Conservation (phyloP, 2,888 invertebrate genomes). For the Stegophylla sp. region DNA sequence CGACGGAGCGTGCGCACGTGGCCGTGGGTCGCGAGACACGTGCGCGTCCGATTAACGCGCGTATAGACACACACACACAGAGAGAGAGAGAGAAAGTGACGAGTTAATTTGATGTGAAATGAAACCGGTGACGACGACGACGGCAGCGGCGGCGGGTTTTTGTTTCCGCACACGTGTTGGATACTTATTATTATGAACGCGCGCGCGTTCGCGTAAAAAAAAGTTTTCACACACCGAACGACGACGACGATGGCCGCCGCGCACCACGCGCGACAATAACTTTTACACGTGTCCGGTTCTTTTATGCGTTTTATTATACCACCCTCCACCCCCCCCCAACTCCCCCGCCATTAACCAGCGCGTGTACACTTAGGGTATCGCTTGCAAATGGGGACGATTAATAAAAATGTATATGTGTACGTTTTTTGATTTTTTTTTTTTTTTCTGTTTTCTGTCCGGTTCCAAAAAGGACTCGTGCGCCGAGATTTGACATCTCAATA, state of each 20-base stretch:
- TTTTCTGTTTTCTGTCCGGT: background rate
- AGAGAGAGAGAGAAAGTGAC: too few species aligned
- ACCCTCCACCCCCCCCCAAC: too few species aligned
- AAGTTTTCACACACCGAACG: conserved; percentile 59
- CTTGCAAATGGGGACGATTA: conserved; percentile 51
- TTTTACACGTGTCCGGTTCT: conserved; percentile 58
- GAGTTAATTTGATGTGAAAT: conserved; percentile 58
- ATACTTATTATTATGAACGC: too few species aligned
- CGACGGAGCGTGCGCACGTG: conserved; percentile 20
- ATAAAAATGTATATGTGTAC: background rate
- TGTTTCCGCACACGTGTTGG: background rate
- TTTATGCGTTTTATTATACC: conserved; percentile 41
- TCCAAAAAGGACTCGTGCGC: conserved; percentile 7
- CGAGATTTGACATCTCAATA: conserved; percentile 51
- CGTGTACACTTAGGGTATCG: conserved; percentile 39
- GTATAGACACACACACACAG: background rate
- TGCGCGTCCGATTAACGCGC: too few species aligned
- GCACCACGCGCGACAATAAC: conserved; percentile 44
- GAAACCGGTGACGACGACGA: conserved; percentile 11
- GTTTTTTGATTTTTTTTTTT: conserved; percentile 4
- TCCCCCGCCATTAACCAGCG: too few species aligned
- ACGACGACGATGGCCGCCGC: conserved; percentile 29
- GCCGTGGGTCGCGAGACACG: background rate
- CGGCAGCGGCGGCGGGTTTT: background rate
- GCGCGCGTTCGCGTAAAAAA: conserved; percentile 5